Evolutionary conservation across 2,888 invertebrate species (phyloP).

Genomic region (Dinocampus coccinellae): DNA sequence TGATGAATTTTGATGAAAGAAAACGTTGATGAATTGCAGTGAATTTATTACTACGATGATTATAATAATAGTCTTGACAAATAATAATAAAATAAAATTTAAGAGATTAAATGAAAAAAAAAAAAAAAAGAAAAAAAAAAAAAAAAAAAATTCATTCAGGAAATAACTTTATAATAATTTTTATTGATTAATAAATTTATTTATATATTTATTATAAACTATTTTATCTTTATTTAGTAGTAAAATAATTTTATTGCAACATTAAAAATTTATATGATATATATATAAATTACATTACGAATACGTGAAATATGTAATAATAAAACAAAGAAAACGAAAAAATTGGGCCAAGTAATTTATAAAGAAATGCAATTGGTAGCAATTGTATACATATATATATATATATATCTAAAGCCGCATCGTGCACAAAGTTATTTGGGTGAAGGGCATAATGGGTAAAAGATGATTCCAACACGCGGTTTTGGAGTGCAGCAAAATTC

Average conservation of each 20-base stretch:
- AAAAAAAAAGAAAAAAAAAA: no score
- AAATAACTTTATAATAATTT: not conserved
- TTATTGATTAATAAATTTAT: not conserved
- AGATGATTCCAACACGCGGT: slow-evolving; percentile 28
- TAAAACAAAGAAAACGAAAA: not conserved
- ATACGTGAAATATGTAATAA: not conserved
- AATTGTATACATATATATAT: not conserved
- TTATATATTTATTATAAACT: no score
- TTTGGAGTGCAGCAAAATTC: not conserved
- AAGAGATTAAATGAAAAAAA: no score
- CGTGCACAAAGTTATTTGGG: slow-evolving; percentile 24
- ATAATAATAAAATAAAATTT: not conserved
- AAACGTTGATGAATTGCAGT: slow-evolving; percentile 16
- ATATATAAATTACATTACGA: not conserved
- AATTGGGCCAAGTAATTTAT: slow-evolving; percentile 16
- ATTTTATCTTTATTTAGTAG: not conserved
- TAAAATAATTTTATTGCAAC: not conserved
- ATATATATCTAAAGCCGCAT: not conserved
- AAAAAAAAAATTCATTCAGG: no score
- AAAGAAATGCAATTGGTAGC: slow-evolving; percentile 19
- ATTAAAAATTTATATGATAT: not conserved
- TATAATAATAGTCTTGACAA: not conserved
- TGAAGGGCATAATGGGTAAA: slow-evolving; percentile 22
- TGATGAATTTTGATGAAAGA: slow-evolving; percentile 12
- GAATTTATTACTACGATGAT: slow-evolving; percentile 10